Evolutionary conservation across 2,797 vertebrate species (phyloP).

Genomic region (Taeniopygia guttata): DNA sequence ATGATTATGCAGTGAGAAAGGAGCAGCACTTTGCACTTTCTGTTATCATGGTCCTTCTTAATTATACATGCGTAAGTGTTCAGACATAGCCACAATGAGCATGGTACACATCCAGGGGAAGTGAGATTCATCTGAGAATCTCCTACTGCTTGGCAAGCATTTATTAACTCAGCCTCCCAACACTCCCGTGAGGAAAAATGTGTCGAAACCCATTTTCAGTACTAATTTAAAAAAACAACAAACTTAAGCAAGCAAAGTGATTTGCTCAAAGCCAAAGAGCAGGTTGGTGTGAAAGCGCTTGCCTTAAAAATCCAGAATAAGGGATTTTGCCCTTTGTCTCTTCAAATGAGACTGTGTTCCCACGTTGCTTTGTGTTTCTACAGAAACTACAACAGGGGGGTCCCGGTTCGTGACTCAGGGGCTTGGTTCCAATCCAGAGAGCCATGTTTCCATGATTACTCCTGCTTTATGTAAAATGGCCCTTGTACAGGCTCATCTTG

Average conservation of each 20-base stretch:
- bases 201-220: constrained; percentile 60
- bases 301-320: constrained; percentile 41
- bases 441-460: constrained; percentile 48
- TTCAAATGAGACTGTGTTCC: not conserved
- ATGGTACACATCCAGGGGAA: constrained; percentile 59
- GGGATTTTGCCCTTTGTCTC: constrained; percentile 13
- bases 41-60: constrained; percentile 54
- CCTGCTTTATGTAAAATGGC: constrained; percentile 59
- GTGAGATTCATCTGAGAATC: constrained; percentile 62
- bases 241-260: constrained; percentile 42
- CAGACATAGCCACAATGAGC: constrained; percentile 46
- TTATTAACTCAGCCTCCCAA: constrained; percentile 48
- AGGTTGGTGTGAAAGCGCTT: constrained; percentile 40
- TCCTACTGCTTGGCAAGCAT: constrained; percentile 21
- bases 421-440: constrained; percentile 48
- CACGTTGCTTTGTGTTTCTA: not conserved
- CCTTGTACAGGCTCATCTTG: constrained; percentile 57
- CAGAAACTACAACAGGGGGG: constrained; percentile 33
- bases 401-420: constrained; percentile 15
- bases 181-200: constrained; percentile 58
- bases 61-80: constrained; percentile 56
- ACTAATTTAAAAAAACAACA: constrained; percentile 40
- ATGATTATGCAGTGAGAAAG: constrained; percentile 60
- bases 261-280: constrained; percentile 51
- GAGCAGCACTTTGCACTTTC: constrained; percentile 28